These are phyloP conservation scores for Labia minor DNA, from an alignment of 2,888 invertebrate species.

Conservation along the genomic window DNA sequence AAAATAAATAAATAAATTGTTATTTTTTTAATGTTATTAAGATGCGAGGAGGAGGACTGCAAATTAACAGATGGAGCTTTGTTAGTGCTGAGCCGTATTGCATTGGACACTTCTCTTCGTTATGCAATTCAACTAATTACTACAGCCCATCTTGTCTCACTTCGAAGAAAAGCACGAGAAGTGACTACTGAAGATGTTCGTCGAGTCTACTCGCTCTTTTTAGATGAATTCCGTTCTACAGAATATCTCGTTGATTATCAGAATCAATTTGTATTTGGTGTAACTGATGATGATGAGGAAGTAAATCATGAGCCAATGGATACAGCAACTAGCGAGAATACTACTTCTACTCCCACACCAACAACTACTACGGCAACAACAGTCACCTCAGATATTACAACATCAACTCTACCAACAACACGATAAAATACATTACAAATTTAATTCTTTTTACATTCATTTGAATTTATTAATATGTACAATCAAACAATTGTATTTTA, in stretches of 20 bases:
- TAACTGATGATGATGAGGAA: not conserved
- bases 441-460: too few relatives aligned
- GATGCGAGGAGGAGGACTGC: constrained; percentile 97
- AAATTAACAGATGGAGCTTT: constrained; percentile 86
- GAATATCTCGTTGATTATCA: constrained; percentile 92
- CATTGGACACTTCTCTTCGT: constrained; percentile 83
- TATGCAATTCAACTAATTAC: constrained; percentile 98
- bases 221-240: constrained; percentile 86
- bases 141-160: constrained; percentile 86
- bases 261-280: constrained; percentile 80
- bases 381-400: not conserved
- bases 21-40: constrained; percentile 31
- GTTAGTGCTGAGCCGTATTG: constrained; percentile 82
- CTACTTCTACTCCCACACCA: not conserved
- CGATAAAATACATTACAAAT: too few relatives aligned
- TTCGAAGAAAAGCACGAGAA: constrained; percentile 76
- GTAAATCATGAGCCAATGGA: not conserved
- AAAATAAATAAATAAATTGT: too few relatives aligned
- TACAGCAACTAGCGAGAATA: not conserved
- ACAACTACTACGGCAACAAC: not conserved
- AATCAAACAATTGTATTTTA: too few relatives aligned
- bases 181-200: constrained; percentile 83
- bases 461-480: too few relatives aligned
- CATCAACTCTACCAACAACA: too few relatives aligned
- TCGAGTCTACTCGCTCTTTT: constrained; percentile 85